Evolutionary conservation across 2,888 invertebrate genomes (phyloP), one percentile per base, ranked within the genome.

Genomic region (Malachius bipustulatus): DNA sequence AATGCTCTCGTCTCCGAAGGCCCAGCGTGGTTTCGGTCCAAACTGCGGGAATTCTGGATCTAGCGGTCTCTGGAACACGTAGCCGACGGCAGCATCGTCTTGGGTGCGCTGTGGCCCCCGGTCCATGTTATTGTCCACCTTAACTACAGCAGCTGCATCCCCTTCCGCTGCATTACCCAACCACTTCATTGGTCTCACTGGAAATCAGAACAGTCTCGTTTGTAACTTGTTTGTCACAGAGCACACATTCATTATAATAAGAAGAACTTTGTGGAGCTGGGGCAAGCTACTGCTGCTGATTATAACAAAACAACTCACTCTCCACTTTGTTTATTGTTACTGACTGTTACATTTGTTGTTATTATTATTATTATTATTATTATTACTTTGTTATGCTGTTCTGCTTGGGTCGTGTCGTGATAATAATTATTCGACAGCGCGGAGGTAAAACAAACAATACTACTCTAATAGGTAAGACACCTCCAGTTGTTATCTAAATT

Each of bases 81-180:
- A 93, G 54, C 89, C 85, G 49, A 90, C 90, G 62, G 83, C 81
- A 44, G 88, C 88, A 71, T 91, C 91, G 63, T 91, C 90, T 64
- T 84, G 84, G 44, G 81, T 69, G 54, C 80, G 76, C 64, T 71
- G 72, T 62, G 73, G 79, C 62, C 66, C 70, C 64, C 73, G 71
- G 56, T 74, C 73, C 71, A 70, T 77, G n/a, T n/a, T n/a, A n/a
- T n/a, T n/a, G 62, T 70, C 73, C 66, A 60, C 60, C 59, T 63
- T 66, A 55, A 60, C 63, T 56, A 64, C 65, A 54, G 67, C 70
- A 70, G 76, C 77, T 54, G 67, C 70, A 70, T 76, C 77, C 65
- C 74, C 78, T 59, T 66, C 70, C n/a, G n/a, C n/a, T 49, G 70
- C 73, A 59, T 75, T 68, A 56, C 76, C 77, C 70, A 79, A 72